Conservation (phyloP, 2,888 invertebrate genomes). For the Anthrax anthrax region DNA sequence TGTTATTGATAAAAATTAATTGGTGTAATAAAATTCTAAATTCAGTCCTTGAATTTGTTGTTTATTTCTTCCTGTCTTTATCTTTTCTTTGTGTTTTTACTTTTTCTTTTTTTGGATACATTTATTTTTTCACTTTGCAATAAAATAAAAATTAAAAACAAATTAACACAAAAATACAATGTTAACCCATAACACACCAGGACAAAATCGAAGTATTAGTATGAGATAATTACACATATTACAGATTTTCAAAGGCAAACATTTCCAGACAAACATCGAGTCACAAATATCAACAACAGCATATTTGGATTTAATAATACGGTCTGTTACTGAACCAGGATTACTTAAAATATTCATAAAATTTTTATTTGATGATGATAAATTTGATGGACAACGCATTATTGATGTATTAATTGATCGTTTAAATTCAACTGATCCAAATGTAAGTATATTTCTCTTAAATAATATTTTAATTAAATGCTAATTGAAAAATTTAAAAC, state of each 20-base stretch:
- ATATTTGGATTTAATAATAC: slow-evolving; percentile 79
- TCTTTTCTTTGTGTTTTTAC: neutral
- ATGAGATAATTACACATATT: slow-evolving; percentile 15
- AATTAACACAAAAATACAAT: neutral
- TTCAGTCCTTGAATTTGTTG: no score
- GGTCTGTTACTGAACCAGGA: slow-evolving; percentile 74
- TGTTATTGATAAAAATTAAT: no score
- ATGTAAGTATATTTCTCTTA: slow-evolving; percentile 46
- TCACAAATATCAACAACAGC: slow-evolving; percentile 87
- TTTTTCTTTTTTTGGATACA: neutral
- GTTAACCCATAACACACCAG: slow-evolving; percentile 30
- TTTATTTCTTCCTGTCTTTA: no score
- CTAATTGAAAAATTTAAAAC: neutral
- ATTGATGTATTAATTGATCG: slow-evolving; percentile 70
- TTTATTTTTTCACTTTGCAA: neutral
- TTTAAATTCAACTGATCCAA: slow-evolving; percentile 53
- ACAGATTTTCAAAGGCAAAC: slow-evolving; percentile 37
- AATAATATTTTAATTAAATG: neutral
- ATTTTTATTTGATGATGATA: slow-evolving; percentile 66
- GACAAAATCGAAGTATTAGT: slow-evolving; percentile 29
- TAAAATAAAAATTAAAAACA: neutral
- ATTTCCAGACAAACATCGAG: slow-evolving; percentile 66
- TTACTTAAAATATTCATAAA: slow-evolving; percentile 68
- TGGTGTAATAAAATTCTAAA: no score
- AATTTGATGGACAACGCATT: slow-evolving; percentile 72